Conservation (phyloP, 2,888 invertebrate species). For the Hesperia comma region DNA sequence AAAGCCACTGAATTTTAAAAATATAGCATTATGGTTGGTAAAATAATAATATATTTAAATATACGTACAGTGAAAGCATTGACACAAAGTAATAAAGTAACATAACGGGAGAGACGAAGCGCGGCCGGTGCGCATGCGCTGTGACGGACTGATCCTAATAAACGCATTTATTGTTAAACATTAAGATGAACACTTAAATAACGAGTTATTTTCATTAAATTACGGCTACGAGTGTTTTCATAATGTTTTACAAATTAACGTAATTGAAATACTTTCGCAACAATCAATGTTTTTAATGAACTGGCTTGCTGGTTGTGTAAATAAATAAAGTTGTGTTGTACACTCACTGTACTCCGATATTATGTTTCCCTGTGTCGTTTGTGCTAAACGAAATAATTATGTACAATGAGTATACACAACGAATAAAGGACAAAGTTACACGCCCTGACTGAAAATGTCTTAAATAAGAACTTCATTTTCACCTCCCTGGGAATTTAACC, state of each 20-base stretch:
- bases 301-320: too few relatives aligned
- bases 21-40: background rate
- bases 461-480: too few relatives aligned
- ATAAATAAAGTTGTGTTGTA: too few relatives aligned
- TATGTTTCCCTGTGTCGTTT: too few relatives aligned
- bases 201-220: background rate
- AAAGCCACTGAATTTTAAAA: background rate
- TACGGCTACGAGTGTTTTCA: background rate
- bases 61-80: constrained; percentile 7
- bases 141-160: background rate
- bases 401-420: too few relatives aligned
- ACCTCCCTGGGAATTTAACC: too few relatives aligned
- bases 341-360: too few relatives aligned
- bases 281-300: too few relatives aligned
- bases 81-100: background rate
- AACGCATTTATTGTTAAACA: background rate
- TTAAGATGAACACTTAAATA: background rate
- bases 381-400: too few relatives aligned
- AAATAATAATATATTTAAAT: background rate
- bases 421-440: too few relatives aligned
- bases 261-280: too few relatives aligned
- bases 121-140: constrained; percentile 10
- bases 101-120: constrained; percentile 5
- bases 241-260: background rate
- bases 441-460: too few relatives aligned